Percentiles rank a stretch among this genome's conserved stretches.
Evolutionary conservation across 2,888 invertebrate genomes (phyloP).

Genomic region (Cremastinae sp.): DNA sequence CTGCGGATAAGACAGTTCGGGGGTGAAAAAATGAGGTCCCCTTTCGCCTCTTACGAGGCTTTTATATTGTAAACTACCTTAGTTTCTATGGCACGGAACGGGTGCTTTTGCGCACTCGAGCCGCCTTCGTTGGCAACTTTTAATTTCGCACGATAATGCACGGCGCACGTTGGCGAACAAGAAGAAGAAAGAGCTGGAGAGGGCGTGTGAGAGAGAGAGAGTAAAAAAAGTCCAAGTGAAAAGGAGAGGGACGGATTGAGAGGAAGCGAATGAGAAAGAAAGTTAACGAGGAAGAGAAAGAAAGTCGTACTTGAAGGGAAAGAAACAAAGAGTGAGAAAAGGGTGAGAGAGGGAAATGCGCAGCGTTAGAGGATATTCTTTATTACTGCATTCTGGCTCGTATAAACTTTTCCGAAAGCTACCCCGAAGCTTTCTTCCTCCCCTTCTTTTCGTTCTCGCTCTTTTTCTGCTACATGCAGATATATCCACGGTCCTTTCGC

Average conservation of each 20-base stretch:
- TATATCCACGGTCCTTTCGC: slow-evolving; percentile 10
- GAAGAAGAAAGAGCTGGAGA: slow-evolving; percentile 11
- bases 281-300: slow-evolving; percentile 36
- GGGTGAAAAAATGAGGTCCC: slow-evolving; percentile 1
- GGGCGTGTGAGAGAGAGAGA: too few species aligned
- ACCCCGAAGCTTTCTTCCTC: slow-evolving; percentile 44
- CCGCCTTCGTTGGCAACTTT: slow-evolving; percentile 53
- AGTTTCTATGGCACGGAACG: slow-evolving; percentile 25
- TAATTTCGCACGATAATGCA: slow-evolving; percentile 59
- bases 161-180: slow-evolving; percentile 20
- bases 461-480: slow-evolving; percentile 12
- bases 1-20: slow-evolving; percentile 6
- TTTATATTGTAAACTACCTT: slow-evolving; percentile 30
- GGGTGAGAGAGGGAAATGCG: slow-evolving; percentile 21
- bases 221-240: too few species aligned
- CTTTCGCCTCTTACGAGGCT: slow-evolving; percentile 28
- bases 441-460: slow-evolving; percentile 24
- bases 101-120: slow-evolving; percentile 31
- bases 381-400: slow-evolving; percentile 57
- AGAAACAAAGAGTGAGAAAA: neutral
- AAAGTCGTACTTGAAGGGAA: slow-evolving; percentile 14
- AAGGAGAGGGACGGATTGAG: slow-evolving; percentile 9
- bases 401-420: slow-evolving; percentile 61
- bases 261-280: slow-evolving; percentile 25
- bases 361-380: slow-evolving; percentile 58